A percentile compares a stretch with the other conserved stretches of the same genome.
Evolutionary conservation across 2,888 invertebrate genomes (phyloP).

Genomic region (Epistrophella euchroma): DNA sequence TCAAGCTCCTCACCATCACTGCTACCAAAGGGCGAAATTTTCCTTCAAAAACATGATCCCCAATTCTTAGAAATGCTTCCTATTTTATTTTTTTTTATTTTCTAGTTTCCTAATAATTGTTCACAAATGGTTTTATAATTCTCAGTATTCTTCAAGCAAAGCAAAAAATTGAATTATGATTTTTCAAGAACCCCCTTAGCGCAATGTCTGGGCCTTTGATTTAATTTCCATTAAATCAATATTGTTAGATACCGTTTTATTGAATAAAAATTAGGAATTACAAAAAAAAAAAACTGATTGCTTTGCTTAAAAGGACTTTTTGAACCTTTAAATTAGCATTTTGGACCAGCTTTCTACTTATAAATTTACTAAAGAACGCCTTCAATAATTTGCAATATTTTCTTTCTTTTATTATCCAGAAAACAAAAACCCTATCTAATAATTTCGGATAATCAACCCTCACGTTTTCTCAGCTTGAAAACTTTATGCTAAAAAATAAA

Average conservation of each 20-base stretch:
- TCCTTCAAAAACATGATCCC: too few species aligned
- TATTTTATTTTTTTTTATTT: too few species aligned
- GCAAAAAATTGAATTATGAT: too few species aligned
- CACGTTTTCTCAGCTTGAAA: slow-evolving; percentile 22
- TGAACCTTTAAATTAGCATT: neutral
- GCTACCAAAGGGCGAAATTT: too few species aligned
- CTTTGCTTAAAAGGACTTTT: neutral
- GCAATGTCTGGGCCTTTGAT: neutral
- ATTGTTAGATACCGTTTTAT: neutral
- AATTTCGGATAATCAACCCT: slow-evolving; percentile 16
- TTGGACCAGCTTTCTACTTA: neutral
- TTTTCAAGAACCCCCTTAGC: neutral
- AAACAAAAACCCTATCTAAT: neutral
- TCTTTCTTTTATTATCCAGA: neutral
- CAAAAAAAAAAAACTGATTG: neutral
- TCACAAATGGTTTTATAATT: too few species aligned
- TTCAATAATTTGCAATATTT: neutral
- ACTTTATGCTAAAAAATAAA: slow-evolving; percentile 4
- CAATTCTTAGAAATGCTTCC: too few species aligned
- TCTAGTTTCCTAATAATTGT: too few species aligned
- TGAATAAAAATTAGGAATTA: neutral
- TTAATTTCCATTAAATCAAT: neutral
- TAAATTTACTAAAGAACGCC: neutral
- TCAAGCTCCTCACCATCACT: too few species aligned
- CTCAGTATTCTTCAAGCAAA: too few species aligned